Conservation (phyloP, 2,797 vertebrate genomes). For the Gallinago stenura region DNA sequence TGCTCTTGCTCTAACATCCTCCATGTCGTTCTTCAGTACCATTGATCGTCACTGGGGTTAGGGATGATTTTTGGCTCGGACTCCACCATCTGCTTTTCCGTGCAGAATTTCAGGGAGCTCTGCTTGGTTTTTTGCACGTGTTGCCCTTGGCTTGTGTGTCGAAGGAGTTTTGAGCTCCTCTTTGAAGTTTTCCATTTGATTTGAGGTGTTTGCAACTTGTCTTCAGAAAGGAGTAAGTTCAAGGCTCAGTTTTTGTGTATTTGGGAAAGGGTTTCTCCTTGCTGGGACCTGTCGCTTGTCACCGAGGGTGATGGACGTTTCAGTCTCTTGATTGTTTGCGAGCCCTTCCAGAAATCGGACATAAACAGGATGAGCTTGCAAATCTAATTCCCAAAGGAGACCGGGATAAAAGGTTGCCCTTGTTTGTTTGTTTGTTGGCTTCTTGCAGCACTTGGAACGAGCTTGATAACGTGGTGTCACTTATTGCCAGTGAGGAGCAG, state of each 20-base stretch:
- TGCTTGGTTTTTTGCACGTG: neutral
- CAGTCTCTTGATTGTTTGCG: neutral
- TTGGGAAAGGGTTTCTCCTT: neutral
- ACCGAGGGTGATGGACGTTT: neutral
- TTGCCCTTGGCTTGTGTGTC: neutral
- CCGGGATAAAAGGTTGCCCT: neutral
- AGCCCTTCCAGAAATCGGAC: neutral
- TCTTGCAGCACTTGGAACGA: neutral
- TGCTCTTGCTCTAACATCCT: neutral
- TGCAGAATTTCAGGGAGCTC: neutral
- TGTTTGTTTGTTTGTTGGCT: neutral
- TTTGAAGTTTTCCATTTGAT: neutral
- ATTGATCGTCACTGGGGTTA: neutral
- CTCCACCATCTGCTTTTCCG: fast-evolving
- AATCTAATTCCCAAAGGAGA: neutral
- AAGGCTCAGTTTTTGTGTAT: neutral
- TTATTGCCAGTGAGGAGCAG: neutral
- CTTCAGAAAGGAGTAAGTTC: neutral
- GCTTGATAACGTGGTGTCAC: fast-evolving
- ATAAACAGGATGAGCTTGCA: constrained; percentile 1
- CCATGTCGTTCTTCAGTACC: neutral
- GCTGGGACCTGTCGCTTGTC: neutral
- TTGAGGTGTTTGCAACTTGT: neutral
- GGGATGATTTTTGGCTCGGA: neutral
- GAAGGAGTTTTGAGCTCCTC: neutral